These are phyloP conservation scores for Sialia sialis DNA, from an alignment of 2,113 vertebrate genomes.

Conservation along the genomic window DNA sequence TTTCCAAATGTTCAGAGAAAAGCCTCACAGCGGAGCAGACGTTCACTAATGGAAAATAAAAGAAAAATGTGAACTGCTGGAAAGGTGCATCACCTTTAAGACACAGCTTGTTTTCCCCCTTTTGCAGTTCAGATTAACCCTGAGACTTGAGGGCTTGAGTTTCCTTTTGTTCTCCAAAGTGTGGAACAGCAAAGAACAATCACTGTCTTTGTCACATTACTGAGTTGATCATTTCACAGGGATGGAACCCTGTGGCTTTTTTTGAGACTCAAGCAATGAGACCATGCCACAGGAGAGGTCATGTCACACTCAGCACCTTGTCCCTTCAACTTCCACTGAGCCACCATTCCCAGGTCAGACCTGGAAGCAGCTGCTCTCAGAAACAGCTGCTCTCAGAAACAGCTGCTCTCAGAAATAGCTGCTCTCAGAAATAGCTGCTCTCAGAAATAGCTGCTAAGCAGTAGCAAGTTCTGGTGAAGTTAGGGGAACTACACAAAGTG, in stretches of 20 bases:
- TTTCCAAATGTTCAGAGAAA: conserved; percentile 32
- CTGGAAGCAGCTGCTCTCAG: not conserved
- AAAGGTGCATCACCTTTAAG: not conserved
- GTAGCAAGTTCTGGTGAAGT: not conserved
- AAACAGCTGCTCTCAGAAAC: too few species aligned
- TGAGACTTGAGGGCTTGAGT: not conserved
- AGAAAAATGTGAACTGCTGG: not conserved
- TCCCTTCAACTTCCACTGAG: not conserved
- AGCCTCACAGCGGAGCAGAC: not conserved
- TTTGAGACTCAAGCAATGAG: not conserved
- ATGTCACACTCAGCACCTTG: not conserved
- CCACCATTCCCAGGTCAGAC: not conserved
- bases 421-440: not conserved
- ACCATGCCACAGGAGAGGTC: not conserved
- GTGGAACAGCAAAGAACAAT: not conserved
- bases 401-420: not conserved
- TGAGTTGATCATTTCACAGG: not conserved
- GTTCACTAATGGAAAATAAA: conserved; percentile 6
- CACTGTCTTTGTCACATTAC: not conserved
- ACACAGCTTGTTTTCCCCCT: not conserved
- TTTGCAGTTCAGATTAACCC: not conserved
- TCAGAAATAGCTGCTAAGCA: not conserved
- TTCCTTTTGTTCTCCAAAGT: not conserved
- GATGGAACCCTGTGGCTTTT: not conserved
- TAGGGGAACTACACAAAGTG: not conserved